Evolutionary conservation across 2,888 invertebrate genomes (phyloP).

Genomic region (Neria commutata): DNA sequence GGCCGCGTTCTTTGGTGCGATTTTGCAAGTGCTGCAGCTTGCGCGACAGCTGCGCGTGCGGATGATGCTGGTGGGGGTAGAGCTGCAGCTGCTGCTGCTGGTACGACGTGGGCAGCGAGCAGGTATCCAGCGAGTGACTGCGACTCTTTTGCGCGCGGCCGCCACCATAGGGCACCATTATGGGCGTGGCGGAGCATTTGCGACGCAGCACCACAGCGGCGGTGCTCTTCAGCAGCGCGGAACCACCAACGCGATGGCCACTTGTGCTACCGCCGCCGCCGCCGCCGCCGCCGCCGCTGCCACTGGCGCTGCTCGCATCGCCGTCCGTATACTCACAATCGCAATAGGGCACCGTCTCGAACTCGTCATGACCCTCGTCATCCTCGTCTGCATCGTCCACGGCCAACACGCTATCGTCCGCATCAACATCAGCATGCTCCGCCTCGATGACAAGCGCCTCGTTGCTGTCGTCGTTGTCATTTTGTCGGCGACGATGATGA

Average conservation of each 20-base stretch:
- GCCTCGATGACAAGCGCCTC: slow-evolving; percentile 28
- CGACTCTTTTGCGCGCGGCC: slow-evolving; percentile 49
- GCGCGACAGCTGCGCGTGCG: slow-evolving; percentile 34
- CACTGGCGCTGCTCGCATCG: slow-evolving; percentile 49
- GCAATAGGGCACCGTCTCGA: slow-evolving; percentile 48
- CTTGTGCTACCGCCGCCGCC: slow-evolving; percentile 10
- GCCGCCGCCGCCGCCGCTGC: slow-evolving; percentile 29
- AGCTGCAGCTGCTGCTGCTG: slow-evolving; percentile 33
- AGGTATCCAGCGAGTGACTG: slow-evolving; percentile 57
- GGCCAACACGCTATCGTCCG: slow-evolving; percentile 32
- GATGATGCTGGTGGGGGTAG: slow-evolving; percentile 14
- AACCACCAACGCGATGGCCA: neutral
- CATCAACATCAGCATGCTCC: slow-evolving; percentile 30
- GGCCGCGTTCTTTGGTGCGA: slow-evolving; percentile 48
- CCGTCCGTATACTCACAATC: slow-evolving; percentile 56
- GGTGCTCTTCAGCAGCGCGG: slow-evolving; percentile 20
- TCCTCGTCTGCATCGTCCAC: slow-evolving; percentile 37
- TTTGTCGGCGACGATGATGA: slow-evolving; percentile 16
- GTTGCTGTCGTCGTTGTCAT: slow-evolving; percentile 18
- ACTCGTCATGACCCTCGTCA: slow-evolving; percentile 56
- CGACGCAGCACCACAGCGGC: slow-evolving; percentile 54
- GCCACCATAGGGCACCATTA: slow-evolving; percentile 43
- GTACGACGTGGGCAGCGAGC: slow-evolving; percentile 38
- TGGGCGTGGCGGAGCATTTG: slow-evolving; percentile 53
- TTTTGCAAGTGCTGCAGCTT: slow-evolving; percentile 43